Conservation (phyloP, 1,140 invertebrate species). For the Macrotrachela quadricornifera region DNA sequence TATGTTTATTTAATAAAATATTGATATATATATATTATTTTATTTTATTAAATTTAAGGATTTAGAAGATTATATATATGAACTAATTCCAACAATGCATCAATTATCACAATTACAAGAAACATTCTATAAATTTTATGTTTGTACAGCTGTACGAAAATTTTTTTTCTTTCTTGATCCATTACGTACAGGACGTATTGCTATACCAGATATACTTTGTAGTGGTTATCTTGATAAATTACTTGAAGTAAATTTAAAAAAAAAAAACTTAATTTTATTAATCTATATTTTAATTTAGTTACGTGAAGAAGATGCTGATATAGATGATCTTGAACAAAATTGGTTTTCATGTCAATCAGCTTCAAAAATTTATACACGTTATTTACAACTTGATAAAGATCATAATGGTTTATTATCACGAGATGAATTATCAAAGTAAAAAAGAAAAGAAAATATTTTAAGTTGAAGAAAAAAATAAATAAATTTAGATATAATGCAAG, state of each 20-base stretch:
- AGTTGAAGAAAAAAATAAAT: too few relatives aligned
- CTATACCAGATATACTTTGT: slow-evolving; percentile 69
- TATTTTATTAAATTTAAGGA: slow-evolving; percentile 30
- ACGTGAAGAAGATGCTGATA: slow-evolving; percentile 57
- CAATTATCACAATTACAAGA: slow-evolving; percentile 61
- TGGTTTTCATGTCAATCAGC: slow-evolving; percentile 83
- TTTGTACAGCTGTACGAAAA: slow-evolving; percentile 77
- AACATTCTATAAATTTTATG: slow-evolving; percentile 82
- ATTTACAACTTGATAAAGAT: slow-evolving; percentile 73
- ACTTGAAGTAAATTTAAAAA: slow-evolving; percentile 40
- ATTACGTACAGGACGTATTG: slow-evolving; percentile 56
- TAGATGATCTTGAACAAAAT: slow-evolving; percentile 62
- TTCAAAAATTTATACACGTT: slow-evolving; percentile 68
- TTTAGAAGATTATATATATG: slow-evolving; percentile 76
- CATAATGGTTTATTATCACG: slow-evolving; percentile 85
- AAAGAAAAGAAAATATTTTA: too few relatives aligned
- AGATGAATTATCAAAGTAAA: slow-evolving; percentile 38
- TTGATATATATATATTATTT: too few relatives aligned
- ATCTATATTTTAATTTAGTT: slow-evolving; percentile 33
- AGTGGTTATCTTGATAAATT: slow-evolving; percentile 77
- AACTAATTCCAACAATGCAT: slow-evolving; percentile 25
- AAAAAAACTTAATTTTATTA: not conserved
- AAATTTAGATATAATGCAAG: slow-evolving; percentile 55
- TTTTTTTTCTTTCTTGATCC: slow-evolving; percentile 88
- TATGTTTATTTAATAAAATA: too few relatives aligned